Conservation (phyloP, 2,888 invertebrate genomes). For the Drosophila lacicola region DNA sequence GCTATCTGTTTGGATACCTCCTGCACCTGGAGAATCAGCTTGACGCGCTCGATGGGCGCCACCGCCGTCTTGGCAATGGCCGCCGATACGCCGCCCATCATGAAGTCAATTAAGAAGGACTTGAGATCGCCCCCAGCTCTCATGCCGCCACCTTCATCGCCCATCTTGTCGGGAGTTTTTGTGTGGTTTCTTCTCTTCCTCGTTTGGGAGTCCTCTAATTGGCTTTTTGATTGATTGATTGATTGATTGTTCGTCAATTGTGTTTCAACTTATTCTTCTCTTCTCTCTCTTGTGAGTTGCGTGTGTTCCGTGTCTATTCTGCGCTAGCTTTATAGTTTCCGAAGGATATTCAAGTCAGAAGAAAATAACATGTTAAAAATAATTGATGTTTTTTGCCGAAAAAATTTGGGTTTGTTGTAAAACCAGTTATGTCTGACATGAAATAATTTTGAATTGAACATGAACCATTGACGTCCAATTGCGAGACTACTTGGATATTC, state of each 20-base stretch:
- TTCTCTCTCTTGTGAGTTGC: neutral
- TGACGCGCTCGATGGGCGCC: conserved; percentile 98
- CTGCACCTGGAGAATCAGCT: conserved; percentile 96
- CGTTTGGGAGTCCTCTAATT: too few relatives aligned
- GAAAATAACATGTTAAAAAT: conserved; percentile 18
- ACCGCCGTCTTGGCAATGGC: conserved; percentile 97
- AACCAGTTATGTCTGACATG: conserved; percentile 8
- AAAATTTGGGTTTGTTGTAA: conserved; percentile 20
- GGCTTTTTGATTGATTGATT: neutral
- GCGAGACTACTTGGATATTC: conserved; percentile 19
- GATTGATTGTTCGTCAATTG: neutral
- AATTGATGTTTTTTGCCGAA: conserved; percentile 13
- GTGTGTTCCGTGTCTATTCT: neutral
- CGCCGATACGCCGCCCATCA: conserved; percentile 96
- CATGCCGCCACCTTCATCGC: conserved; percentile 57
- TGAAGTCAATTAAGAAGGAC: conserved; percentile 86
- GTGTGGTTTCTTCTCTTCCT: too few relatives aligned
- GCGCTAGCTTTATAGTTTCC: neutral
- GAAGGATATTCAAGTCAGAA: conserved; percentile 17
- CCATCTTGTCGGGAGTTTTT: conserved; percentile 31
- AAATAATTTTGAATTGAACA: neutral
- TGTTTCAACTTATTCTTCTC: too few relatives aligned
- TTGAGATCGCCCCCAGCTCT: conserved; percentile 47
- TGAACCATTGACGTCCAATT: neutral
- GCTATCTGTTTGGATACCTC: conserved; percentile 96